phyloP scores from a whole-genome alignment of 2,113 vertebrate genomes.

The Mus pahari region DNA sequence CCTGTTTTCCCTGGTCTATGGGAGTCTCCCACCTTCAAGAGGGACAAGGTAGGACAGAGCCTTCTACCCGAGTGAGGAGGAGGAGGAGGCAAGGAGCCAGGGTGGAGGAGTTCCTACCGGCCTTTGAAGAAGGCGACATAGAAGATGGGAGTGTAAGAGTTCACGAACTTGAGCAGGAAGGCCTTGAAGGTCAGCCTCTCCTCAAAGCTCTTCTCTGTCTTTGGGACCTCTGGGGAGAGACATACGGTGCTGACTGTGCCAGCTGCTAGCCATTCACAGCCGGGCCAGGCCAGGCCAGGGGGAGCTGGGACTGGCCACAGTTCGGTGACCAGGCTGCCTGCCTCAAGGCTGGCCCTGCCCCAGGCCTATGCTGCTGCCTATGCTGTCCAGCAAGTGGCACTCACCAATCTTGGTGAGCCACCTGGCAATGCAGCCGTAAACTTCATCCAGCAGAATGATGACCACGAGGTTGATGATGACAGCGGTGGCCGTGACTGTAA shows the following conservation, averaged over 20 bases:
- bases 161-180: conserved; percentile 97
- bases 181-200: conserved; percentile 97
- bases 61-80: fast-evolving
- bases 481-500: conserved; percentile 95
- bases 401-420: conserved; percentile 95
- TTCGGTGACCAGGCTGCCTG: fast-evolving
- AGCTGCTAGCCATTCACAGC: not conserved
- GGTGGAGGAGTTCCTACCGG: conserved; percentile 87
- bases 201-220: conserved; percentile 98
- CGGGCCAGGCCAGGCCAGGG: not conserved
- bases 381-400: not conserved
- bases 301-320: not conserved
- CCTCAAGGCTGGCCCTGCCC: not conserved
- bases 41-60: not conserved
- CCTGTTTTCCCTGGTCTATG: not conserved
- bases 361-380: not conserved
- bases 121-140: conserved; percentile 99
- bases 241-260: fast-evolving
- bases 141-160: conserved; percentile 98
- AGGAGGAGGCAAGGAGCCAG: fast-evolving
- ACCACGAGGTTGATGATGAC: conserved; percentile 97
- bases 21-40: not conserved
- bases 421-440: conserved; percentile 93
- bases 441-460: conserved; percentile 97
- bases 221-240: conserved; percentile 93